Conservation (phyloP, 2,888 invertebrate species). For the Agrochola litura region DNA sequence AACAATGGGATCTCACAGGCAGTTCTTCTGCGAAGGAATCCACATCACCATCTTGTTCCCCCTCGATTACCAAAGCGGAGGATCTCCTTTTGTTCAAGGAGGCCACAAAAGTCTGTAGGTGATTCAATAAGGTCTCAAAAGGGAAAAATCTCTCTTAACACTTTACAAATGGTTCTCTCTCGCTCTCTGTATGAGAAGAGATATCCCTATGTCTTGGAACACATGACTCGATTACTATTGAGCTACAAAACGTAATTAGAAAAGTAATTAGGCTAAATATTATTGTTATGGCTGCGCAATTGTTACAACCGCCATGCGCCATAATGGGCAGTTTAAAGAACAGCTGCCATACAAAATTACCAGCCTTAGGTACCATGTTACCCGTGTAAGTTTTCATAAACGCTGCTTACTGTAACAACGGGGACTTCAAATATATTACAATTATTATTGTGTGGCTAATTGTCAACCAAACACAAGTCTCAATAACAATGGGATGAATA, state of each 20-base stretch:
- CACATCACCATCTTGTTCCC: background rate
- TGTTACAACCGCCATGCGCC: background rate
- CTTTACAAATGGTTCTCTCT: background rate
- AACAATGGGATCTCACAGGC: background rate
- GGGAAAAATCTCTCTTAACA: background rate
- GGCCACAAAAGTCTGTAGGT: background rate
- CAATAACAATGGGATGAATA: constrained; percentile 71
- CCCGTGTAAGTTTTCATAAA: constrained; percentile 39
- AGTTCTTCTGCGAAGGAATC: background rate
- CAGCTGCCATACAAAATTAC: background rate
- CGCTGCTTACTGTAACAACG: constrained; percentile 35
- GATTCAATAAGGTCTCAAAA: background rate
- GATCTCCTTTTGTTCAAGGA: background rate
- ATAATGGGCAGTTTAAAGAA: background rate
- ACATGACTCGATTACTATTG: background rate
- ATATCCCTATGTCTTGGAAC: background rate
- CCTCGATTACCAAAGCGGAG: background rate
- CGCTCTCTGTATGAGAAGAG: background rate
- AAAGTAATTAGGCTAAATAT: constrained; percentile 18
- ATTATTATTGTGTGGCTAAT: constrained; percentile 68
- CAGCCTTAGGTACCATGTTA: background rate
- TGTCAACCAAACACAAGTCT: constrained; percentile 65
- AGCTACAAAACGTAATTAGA: constrained; percentile 10
- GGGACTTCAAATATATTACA: constrained; percentile 48
- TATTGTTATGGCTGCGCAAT: constrained; percentile 2